Evolutionary conservation across 53 echinoderm and acorn worm species (phyloP), one percentile per base, ranked within the genome.

Genomic region (Glandiceps talaboti): DNA sequence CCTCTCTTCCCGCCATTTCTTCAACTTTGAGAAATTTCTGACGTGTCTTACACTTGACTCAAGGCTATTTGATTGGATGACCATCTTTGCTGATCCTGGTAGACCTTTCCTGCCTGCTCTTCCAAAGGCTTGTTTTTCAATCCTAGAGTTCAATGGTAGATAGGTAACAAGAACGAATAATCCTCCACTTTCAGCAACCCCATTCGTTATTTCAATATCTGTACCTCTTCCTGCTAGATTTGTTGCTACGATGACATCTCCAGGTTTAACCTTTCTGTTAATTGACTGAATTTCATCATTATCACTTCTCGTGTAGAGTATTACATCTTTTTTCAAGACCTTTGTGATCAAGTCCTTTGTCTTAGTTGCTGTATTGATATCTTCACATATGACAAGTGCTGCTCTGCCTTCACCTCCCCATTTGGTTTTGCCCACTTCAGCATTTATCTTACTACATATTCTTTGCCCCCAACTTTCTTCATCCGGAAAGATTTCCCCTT

Each of bases 121-220:
- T 32, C 79, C 79, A 28, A 79, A 32, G 31, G 27, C 32, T 1
- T 79, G 79, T 79, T 33, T 79, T 79, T 79, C 79, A 28, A 79
- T 79, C 30, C 78, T 32, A 32, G 33, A 14, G 79, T 79, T 77
- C 31, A 32, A 25, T 31, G 79, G 79, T 28, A 32, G 28, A 29
- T 14, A 79, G 6, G 79, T 79, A n/a, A 79, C 32, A 32, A 79
- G 29, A 28, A 79, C 79, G 26, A 32, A 79, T 1, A 79, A 33
- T 12, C 79, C 79, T 28, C 79, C 79, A 33, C 79, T 32, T 79
- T 32, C 32, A 33, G 31, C 32, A 28, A 79, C 79, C 1, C 28
- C 32, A 14, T 79, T 27, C 14, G 79, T 79, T 1, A 32, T 33
- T 32, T 79, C 32, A n/a, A 79, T 32, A n/a, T 79, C 79, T 32